phyloP scores from a whole-genome alignment of 2,888 invertebrate genomes.

The Vanessa cardui region DNA sequence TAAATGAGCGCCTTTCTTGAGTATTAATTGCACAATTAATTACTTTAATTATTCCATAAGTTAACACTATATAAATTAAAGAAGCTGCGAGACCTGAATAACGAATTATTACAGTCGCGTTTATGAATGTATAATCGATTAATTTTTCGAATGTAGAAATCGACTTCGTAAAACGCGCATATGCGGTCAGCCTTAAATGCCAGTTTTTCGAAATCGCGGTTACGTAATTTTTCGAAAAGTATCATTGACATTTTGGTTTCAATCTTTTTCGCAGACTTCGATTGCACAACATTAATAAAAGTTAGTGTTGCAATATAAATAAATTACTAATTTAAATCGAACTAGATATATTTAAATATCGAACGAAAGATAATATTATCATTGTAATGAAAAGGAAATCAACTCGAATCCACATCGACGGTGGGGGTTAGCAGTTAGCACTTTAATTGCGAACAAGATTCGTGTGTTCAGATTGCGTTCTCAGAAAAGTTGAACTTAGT shows the following conservation, averaged over 20 bases:
- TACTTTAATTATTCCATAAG: too few species aligned
- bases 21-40: too few species aligned
- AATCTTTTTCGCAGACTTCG: conserved; percentile 9
- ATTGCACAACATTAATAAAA: conserved; percentile 3
- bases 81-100: too few species aligned
- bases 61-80: too few species aligned
- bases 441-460: too few species aligned
- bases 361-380: not conserved
- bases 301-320: not conserved
- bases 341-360: not conserved
- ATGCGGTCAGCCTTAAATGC: not conserved
- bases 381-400: not conserved
- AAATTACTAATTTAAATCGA: not conserved
- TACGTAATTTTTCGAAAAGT: conserved; percentile 28
- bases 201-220: conserved; percentile 39
- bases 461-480: too few species aligned
- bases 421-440: not conserved
- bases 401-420: not conserved
- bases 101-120: too few species aligned
- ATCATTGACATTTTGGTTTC: conserved; percentile 21
- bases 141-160: too few species aligned
- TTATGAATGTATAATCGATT: too few species aligned
- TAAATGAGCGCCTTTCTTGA: too few species aligned
- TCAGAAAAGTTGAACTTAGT: too few species aligned
- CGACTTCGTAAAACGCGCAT: not conserved